These are phyloP conservation scores for Epirrhoe tristata DNA, from an alignment of 2,888 invertebrate species.

Conservation along the genomic window DNA sequence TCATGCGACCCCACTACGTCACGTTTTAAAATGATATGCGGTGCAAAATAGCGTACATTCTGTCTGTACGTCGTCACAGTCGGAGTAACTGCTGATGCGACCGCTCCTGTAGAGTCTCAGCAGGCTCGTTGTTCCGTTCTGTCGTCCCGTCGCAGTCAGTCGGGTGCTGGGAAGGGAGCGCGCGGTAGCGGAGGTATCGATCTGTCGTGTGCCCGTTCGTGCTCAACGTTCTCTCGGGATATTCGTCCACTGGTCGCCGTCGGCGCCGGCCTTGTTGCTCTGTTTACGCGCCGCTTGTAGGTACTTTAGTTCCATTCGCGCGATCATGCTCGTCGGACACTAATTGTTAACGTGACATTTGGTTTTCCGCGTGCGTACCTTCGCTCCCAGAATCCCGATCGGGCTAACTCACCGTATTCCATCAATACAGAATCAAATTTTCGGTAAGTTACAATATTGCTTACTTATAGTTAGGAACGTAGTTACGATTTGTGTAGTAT, in stretches of 20 bases:
- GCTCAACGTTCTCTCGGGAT: slow-evolving; percentile 79
- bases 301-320: slow-evolving; percentile 71
- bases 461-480: neutral
- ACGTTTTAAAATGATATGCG: slow-evolving; percentile 71
- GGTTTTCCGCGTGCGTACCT: slow-evolving; percentile 60
- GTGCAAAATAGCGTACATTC: slow-evolving; percentile 63
- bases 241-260: slow-evolving; percentile 80
- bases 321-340: slow-evolving; percentile 73
- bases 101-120: slow-evolving; percentile 52
- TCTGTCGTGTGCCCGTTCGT: slow-evolving; percentile 77
- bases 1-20: slow-evolving; percentile 72
- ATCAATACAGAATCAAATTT: slow-evolving; percentile 57
- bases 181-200: slow-evolving; percentile 77
- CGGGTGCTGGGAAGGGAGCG: slow-evolving; percentile 71
- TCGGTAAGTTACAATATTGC: slow-evolving; percentile 50
- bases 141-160: slow-evolving; percentile 54
- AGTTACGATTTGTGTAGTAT: slow-evolving; percentile 17
- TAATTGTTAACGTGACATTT: slow-evolving; percentile 74
- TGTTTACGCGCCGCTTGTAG: slow-evolving; percentile 71
- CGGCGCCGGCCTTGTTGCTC: slow-evolving; percentile 81
- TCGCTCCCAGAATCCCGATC: slow-evolving; percentile 46
- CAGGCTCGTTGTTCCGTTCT: slow-evolving; percentile 45
- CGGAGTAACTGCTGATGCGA: slow-evolving; percentile 56
- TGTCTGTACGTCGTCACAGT: slow-evolving; percentile 58
- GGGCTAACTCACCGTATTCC: slow-evolving; percentile 51